Percentiles rank a stretch among this genome's conserved stretches.
phyloP scores from a whole-genome alignment of 1,140 invertebrate species.

The Bombyx mori region ASM3026992v2 NC_085134.1:2036001-2036500 shows the following conservation, averaged over 20 bases:
- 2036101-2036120: too few relatives aligned
- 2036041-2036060: too few relatives aligned
- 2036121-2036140: too few relatives aligned
- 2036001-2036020: too few relatives aligned
- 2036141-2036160: too few relatives aligned
- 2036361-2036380: slow-evolving; percentile 4
- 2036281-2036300: slow-evolving; percentile 44
- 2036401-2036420: slow-evolving; percentile 3
- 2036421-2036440: slow-evolving; percentile 17
- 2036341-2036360: slow-evolving; percentile 9
- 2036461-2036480: slow-evolving; percentile 11
- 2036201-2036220: slow-evolving; percentile 30
- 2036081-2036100: too few relatives aligned
- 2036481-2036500: slow-evolving; percentile 23
- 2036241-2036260: slow-evolving; percentile 84
- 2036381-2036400: not conserved
- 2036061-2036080: too few relatives aligned
- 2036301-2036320: slow-evolving; percentile 22
- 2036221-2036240: slow-evolving; percentile 87
- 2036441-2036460: slow-evolving; percentile 11
- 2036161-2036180: not conserved
- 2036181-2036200: not conserved
- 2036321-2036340: slow-evolving; percentile 16
- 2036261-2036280: slow-evolving; percentile 36
- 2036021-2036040: too few relatives aligned